Percentiles rank a stretch among this genome's conserved stretches.
phyloP scores from a whole-genome alignment of 2,888 invertebrate genomes.

The Drosophila borborema region DNA sequence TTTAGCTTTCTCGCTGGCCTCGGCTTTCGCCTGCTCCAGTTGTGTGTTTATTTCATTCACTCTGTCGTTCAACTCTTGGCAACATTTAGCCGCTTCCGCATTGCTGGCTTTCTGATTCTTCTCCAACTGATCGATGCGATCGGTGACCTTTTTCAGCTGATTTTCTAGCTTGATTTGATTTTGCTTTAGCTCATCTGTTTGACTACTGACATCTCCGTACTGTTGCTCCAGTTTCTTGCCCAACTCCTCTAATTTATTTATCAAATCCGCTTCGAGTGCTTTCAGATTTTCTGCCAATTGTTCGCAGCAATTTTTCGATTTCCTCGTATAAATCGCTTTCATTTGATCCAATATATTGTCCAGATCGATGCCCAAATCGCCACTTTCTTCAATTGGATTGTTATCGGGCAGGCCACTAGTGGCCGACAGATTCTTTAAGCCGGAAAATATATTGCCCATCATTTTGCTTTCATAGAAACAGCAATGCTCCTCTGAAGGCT shows the following conservation, averaged over 20 bases:
- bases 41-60: slow-evolving; percentile 14
- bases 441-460: slow-evolving; percentile 32
- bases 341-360: slow-evolving; percentile 35
- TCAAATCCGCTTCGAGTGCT: slow-evolving; percentile 20
- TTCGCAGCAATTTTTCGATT: slow-evolving; percentile 43
- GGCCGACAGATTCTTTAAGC: slow-evolving; percentile 8
- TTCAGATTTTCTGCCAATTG: slow-evolving; percentile 9
- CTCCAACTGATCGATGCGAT: slow-evolving; percentile 26
- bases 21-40: background rate
- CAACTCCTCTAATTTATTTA: background rate
- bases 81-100: slow-evolving; percentile 21
- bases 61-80: slow-evolving; percentile 12
- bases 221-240: background rate
- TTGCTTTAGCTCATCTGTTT: background rate
- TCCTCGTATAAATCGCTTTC: background rate
- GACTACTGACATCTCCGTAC: background rate
- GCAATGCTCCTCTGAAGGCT: slow-evolving; percentile 17
- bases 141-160: slow-evolving; percentile 1
- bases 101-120: background rate
- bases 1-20: background rate
- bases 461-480: slow-evolving; percentile 49
- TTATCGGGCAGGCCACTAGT: background rate
- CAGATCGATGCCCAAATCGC: slow-evolving; percentile 49
- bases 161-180: slow-evolving; percentile 7
- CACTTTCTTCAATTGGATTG: slow-evolving; percentile 7